These are phyloP conservation scores for Lateolabrax maculatus DNA, from an alignment of 2,797 vertebrate species.

Conservation along the genomic window DNA sequence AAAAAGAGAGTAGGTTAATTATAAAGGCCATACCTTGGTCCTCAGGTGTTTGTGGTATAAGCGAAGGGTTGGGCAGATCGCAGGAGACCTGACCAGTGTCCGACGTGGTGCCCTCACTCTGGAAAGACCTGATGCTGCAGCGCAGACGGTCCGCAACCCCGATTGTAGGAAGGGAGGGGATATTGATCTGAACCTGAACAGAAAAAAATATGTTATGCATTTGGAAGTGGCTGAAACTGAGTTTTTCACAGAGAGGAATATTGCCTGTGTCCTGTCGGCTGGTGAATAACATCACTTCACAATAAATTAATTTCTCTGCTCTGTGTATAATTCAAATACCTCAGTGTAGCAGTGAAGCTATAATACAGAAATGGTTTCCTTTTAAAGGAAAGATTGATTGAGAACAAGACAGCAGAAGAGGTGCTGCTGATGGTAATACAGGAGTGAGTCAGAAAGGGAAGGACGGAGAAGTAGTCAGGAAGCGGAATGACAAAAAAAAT, in stretches of 20 bases:
- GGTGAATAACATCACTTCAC: not conserved
- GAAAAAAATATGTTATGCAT: not conserved
- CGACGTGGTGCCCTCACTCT: slow-evolving; percentile 73
- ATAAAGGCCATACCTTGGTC: slow-evolving; percentile 86
- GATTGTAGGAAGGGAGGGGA: slow-evolving; percentile 81
- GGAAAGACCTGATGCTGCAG: slow-evolving; percentile 71
- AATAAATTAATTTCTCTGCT: not conserved
- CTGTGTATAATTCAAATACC: slow-evolving; percentile 1
- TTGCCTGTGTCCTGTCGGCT: not conserved
- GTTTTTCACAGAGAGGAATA: not conserved
- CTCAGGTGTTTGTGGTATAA: slow-evolving; percentile 87
- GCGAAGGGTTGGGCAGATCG: slow-evolving; percentile 72
- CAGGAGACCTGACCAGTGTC: slow-evolving; percentile 82
- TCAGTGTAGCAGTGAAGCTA: not conserved
- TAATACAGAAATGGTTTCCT: slow-evolving; percentile 25
- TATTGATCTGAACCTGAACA: slow-evolving; percentile 82
- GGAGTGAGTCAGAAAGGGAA: slow-evolving; percentile 42
- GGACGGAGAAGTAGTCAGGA: slow-evolving; percentile 29
- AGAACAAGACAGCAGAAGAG: slow-evolving; percentile 39
- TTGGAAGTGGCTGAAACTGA: not conserved
- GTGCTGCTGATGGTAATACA: slow-evolving; percentile 59
- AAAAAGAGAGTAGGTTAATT: slow-evolving; percentile 10
- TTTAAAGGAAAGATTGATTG: slow-evolving; percentile 47
- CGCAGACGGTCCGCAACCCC: slow-evolving; percentile 75
- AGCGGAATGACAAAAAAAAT: slow-evolving; percentile 22